Conservation (phyloP, 1,140 invertebrate species). For the Brachionus plicatilis region DNA sequence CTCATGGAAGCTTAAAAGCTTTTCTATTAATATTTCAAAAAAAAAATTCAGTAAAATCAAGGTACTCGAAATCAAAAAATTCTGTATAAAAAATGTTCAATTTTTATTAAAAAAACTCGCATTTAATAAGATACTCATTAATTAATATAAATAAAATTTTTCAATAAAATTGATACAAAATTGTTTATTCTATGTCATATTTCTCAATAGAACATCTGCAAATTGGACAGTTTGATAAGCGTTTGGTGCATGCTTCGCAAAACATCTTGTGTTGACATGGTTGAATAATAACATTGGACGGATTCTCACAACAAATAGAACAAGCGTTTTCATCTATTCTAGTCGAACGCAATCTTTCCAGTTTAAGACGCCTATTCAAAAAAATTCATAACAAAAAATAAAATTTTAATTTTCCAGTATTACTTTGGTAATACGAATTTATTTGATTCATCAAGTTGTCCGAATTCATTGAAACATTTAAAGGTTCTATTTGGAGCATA, state of each 20-base stretch:
- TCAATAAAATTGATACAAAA: not conserved
- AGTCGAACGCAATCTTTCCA: slow-evolving; percentile 67
- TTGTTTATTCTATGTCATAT: not conserved
- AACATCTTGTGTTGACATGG: slow-evolving; percentile 70
- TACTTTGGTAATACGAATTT: slow-evolving; percentile 64
- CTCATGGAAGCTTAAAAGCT: too few relatives aligned
- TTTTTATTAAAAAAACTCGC: not conserved
- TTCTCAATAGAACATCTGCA: not conserved
- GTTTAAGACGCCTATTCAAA: slow-evolving; percentile 65
- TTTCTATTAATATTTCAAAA: too few relatives aligned
- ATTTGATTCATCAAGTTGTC: slow-evolving; percentile 65
- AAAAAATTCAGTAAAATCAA: too few relatives aligned
- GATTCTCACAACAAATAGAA: slow-evolving; percentile 76
- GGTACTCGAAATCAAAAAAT: not conserved
- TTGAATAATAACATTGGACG: slow-evolving; percentile 66
- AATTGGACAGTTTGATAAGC: not conserved
- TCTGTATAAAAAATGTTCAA: not conserved
- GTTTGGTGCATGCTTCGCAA: slow-evolving; percentile 8
- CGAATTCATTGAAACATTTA: slow-evolving; percentile 72
- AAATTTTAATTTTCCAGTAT: not conserved
- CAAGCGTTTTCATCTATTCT: slow-evolving; percentile 78
- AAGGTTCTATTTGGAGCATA: slow-evolving; percentile 68
- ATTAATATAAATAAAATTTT: not conserved
- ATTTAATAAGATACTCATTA: not conserved
- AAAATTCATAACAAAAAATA: not conserved